Evolutionary conservation across 1,140 invertebrate genomes (phyloP).

Genomic region (Calephelis virginiensis): DNA sequence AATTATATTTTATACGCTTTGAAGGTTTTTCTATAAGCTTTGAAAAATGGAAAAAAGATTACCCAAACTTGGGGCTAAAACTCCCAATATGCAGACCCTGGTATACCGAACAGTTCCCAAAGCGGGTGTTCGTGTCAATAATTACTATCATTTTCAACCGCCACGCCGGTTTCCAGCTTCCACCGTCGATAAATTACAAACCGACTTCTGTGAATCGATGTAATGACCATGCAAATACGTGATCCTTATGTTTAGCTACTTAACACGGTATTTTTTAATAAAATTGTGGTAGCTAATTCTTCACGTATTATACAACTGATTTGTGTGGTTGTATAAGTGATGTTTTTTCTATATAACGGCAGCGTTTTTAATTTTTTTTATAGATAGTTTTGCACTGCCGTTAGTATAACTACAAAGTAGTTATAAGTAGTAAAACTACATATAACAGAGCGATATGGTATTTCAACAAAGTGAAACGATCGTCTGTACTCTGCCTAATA

Average conservation of each 20-base stretch:
- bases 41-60: no score
- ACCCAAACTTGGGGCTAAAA: no score
- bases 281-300: constrained; percentile 9
- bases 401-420: no score
- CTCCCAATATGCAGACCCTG: no score
- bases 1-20: no score
- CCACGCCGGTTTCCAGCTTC: constrained; percentile 54
- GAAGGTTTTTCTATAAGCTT: no score
- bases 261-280: constrained; percentile 34
- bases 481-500: constrained; percentile 6
- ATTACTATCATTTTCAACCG: constrained; percentile 64
- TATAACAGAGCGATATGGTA: no score
- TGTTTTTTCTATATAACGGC: no score
- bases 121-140: constrained; percentile 67
- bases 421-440: no score
- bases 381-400: no score
- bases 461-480: not conserved
- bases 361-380: no score
- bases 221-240: constrained; percentile 56
- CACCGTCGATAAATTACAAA: constrained; percentile 52
- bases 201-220: constrained; percentile 66
- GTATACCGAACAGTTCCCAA: constrained; percentile 22
- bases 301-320: no score
- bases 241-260: constrained; percentile 45
- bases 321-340: not conserved